phyloP scores from a whole-genome alignment of 1,140 invertebrate genomes.

The Bicyclus anynana region DNA sequence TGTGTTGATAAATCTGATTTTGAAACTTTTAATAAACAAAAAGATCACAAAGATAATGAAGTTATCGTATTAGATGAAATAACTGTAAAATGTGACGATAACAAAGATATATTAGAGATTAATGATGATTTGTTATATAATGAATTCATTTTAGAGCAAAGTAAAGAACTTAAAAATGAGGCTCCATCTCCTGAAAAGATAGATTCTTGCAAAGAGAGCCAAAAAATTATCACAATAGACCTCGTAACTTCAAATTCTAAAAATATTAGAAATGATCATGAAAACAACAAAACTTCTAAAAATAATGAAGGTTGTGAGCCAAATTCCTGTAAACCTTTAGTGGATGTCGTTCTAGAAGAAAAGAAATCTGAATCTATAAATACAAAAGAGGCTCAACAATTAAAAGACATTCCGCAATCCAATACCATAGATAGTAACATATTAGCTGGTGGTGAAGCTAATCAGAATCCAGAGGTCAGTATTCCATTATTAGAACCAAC shows the following conservation, averaged over 20 bases:
- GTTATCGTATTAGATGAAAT: not conserved
- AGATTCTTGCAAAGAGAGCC: not conserved
- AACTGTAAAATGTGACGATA: not conserved
- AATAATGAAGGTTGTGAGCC: slow-evolving; percentile 21
- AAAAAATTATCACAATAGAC: not conserved
- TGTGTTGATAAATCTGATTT: slow-evolving; percentile 44
- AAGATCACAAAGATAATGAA: slow-evolving; percentile 3
- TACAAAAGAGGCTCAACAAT: not conserved
- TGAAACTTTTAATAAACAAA: slow-evolving; percentile 39
- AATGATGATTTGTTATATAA: not conserved
- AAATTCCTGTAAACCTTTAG: slow-evolving; percentile 45
- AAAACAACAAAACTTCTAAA: not conserved
- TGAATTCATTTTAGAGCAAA: not conserved
- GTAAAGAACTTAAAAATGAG: not conserved
- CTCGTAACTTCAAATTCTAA: not conserved
- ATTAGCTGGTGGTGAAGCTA: not conserved
- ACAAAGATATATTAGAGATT: not conserved
- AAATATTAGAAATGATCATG: slow-evolving; percentile 1
- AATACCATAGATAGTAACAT: not conserved
- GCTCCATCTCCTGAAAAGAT: not conserved
- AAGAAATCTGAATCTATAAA: not conserved
- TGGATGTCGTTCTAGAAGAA: slow-evolving; percentile 14
- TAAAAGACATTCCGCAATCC: not conserved
- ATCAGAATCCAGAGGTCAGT: slow-evolving; percentile 23
- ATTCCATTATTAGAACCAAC: slow-evolving; percentile 52